Evolutionary conservation across 1,140 invertebrate species (phyloP), one percentile per base, ranked within the genome.

Genomic region (Drosophila orena): DNA sequence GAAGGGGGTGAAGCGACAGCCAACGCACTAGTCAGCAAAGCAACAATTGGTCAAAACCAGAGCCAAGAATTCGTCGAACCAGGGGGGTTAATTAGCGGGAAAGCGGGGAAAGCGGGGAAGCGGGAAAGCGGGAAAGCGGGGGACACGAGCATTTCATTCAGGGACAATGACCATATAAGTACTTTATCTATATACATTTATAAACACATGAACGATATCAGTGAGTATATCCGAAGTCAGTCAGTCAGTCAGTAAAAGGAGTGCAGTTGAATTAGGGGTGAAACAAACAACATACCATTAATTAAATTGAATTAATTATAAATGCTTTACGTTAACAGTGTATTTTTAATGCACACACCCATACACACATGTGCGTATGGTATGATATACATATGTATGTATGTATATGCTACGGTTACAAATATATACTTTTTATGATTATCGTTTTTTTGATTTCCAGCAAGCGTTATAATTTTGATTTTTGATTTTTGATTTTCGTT

Each of bases 91-190:
- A 22, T 20, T 30, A 8, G 27, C n/a, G 35, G 58, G 53, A 1
- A 20, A 6, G 24, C 6, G 24, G 5, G 24, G 24, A 0, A n/a
- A n/a, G n/a, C n/a, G n/a, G n/a, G n/a, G n/a, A n/a, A n/a, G n/a
- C n/a, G 27, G 27, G 27, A 12, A 14, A 12, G 14, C 11, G 4
- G 4, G 14, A 37, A 37, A 15, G 44, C 27, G 20, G 38, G 49
- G 46, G 44, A 27, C 30, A 60, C 38, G 50, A 74, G 84, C 79
- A 84, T 89, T 89, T 88, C 79, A 89, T 89, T 88, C 84, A 88
- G 84, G 84, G 84, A 89, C 79, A 89, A 88, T 76, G 76, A 88
- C 83, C 83, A 88, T 83, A 79, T 88, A 88, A 86, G 79, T 83
- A 86, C 83, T 86, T 86, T 86, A 86, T 72, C 52, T 70, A 69